Conservation (phyloP, 2,113 vertebrate species). For the Candoia aspera region DNA sequence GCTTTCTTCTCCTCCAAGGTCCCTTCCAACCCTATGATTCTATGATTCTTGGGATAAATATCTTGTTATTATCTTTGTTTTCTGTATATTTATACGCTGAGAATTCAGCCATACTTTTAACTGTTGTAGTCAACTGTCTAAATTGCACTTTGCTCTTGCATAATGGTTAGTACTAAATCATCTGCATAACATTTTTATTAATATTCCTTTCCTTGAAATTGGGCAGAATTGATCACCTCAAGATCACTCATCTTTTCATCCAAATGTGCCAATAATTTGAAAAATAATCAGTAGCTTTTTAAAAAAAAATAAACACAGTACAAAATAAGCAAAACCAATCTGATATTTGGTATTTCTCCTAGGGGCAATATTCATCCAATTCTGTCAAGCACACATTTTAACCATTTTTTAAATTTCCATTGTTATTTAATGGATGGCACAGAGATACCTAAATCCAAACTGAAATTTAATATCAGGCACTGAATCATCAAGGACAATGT, state of each 20-base stretch:
- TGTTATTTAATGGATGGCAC: background rate
- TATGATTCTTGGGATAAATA: background rate
- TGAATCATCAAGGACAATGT: background rate
- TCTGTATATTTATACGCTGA: background rate
- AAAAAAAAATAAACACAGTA: background rate
- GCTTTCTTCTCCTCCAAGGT: background rate
- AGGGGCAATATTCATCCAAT: background rate
- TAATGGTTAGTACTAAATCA: background rate
- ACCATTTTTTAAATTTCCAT: background rate
- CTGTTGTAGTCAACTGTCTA: too few species aligned
- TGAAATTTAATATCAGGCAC: background rate
- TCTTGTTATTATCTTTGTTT: background rate
- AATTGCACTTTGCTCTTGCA: too few species aligned
- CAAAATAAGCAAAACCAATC: background rate
- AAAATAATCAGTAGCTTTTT: background rate
- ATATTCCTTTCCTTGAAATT: background rate
- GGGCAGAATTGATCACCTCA: background rate
- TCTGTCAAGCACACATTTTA: background rate
- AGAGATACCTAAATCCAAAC: background rate
- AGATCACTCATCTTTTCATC: background rate
- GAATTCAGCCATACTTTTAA: too few species aligned
- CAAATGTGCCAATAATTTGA: background rate
- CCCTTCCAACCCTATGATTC: too few species aligned
- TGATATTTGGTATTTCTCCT: background rate
- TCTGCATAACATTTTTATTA: background rate